Evolutionary conservation across 2,888 invertebrate species (phyloP), one percentile per base, ranked within the genome.

Genomic region (Drosophila rubida): DNA sequence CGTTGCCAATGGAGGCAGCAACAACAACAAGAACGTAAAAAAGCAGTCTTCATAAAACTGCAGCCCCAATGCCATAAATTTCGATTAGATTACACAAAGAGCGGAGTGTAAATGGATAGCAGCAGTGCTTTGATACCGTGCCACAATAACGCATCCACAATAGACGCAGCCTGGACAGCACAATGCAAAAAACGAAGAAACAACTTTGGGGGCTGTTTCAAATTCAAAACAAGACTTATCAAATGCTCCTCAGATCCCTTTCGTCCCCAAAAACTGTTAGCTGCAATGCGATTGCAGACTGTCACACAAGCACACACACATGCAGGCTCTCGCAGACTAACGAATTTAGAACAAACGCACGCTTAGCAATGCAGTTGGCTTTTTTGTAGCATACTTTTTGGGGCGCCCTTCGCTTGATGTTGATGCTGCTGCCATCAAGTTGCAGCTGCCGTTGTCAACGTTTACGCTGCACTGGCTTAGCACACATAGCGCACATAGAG

Each of bases 81-180:
- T 59, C 78, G 87, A 87, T 88, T 85, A 88, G 89, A 88, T 88
- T 88, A 87, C 87, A 88, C 80, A 85, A 88, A 80, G 75, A 80
- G 75, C 87, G 70, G 62, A 74, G 68, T 67, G 83, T 80, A 68
- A 78, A 68, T 75, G 64, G 75, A 60, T 44, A 55, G 48, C 63
- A 50, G 49, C 22, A 25, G 30, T 13, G 53, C 44, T 19, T 45
- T 39, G 58, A 51, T 55, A 51, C 5, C 11, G 48, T 49, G 59
- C 42, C 61, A 60, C 72, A 66, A 80, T 68, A 79, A 69, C 69
- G 67, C 80, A 73, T 75, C 37, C 69, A 59, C 65, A 80, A 62
- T 77, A 46, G 59, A 8, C 48, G 6, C 19, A 35, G 19, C 11
- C 54, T n/a, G n/a, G n/a, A n/a, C 32, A n/a, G 32, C 5, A 32